These are phyloP conservation scores for Fragum fragum DNA, from an alignment of 2,888 invertebrate genomes.

Conservation along the genomic window DNA sequence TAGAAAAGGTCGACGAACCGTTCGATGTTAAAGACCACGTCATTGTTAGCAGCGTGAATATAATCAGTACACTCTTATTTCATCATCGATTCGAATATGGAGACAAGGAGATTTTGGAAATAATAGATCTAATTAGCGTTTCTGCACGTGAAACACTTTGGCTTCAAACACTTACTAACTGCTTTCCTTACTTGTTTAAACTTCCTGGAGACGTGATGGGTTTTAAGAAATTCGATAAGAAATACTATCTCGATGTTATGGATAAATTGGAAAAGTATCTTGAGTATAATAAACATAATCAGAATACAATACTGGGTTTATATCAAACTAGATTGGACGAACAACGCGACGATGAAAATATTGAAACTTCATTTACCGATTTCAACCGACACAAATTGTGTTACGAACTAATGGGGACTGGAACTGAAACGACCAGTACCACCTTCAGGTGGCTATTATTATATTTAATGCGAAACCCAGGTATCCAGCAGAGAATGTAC, in stretches of 20 bases:
- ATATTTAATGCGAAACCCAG: conserved; percentile 29
- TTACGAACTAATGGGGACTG: conserved; percentile 30
- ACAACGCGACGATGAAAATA: neutral
- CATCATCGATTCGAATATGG: conserved; percentile 27
- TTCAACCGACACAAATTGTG: neutral
- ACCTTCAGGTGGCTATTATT: conserved; percentile 28
- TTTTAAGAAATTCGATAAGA: neutral
- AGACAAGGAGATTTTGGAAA: conserved; percentile 4
- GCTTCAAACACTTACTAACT: conserved; percentile 12
- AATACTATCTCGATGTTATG: neutral
- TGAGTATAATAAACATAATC: neutral
- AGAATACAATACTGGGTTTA: neutral
- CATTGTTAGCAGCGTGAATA: conserved; percentile 21
- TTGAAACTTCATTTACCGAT: neutral
- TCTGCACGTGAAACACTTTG: neutral
- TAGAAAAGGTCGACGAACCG: neutral
- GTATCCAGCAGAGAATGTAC: conserved; percentile 36
- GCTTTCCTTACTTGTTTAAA: conserved; percentile 26
- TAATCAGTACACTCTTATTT: conserved; percentile 20
- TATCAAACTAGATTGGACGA: neutral
- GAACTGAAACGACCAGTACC: conserved; percentile 40
- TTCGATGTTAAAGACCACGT: conserved; percentile 37
- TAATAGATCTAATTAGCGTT: neutral
- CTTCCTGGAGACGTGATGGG: conserved; percentile 10
- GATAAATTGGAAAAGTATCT: neutral